Evolutionary conservation across 2,888 invertebrate species (phyloP).

Genomic region (Drosophila mercatorum): DNA sequence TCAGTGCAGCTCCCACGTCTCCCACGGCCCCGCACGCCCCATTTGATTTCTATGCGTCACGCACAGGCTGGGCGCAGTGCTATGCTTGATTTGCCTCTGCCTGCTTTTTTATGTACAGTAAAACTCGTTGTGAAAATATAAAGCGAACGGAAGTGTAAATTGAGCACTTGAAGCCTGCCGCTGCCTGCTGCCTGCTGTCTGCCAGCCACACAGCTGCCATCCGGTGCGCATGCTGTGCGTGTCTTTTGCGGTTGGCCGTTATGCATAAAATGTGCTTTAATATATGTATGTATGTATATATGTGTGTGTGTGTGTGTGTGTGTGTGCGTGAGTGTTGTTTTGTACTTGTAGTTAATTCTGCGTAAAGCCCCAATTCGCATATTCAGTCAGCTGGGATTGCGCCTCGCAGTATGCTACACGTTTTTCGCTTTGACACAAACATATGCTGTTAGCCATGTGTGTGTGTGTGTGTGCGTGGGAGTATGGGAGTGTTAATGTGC

Average conservation of each 20-base stretch:
- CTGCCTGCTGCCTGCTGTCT: conserved; percentile 16
- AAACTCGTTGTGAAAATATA: conserved; percentile 38
- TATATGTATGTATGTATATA: neutral
- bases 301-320: neutral
- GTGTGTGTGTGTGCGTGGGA: neutral
- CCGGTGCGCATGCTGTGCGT: conserved; percentile 48
- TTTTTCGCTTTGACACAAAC: conserved; percentile 48
- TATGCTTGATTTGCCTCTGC: conserved; percentile 2
- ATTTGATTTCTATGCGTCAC: conserved; percentile 38
- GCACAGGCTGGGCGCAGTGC: conserved; percentile 24
- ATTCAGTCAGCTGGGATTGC: conserved; percentile 75
- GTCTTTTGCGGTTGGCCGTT: conserved; percentile 50
- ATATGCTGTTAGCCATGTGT: conserved; percentile 52
- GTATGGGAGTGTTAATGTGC: conserved; percentile 32
- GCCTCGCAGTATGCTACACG: conserved; percentile 64
- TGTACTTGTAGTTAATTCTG: conserved; percentile 59
- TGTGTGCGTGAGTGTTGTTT: conserved; percentile 15
- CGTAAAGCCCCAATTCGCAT: conserved; percentile 53
- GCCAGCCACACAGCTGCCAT: conserved; percentile 40
- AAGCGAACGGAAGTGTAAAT: conserved; percentile 72
- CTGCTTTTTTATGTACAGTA: conserved; percentile 13
- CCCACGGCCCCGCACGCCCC: neutral
- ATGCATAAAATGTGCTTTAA: conserved; percentile 53
- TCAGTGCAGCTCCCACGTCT: conserved; percentile 3
- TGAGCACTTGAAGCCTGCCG: conserved; percentile 73